Evolutionary conservation across 2,113 vertebrate species (phyloP).

Genomic region (Fulmarus glacialis): DNA sequence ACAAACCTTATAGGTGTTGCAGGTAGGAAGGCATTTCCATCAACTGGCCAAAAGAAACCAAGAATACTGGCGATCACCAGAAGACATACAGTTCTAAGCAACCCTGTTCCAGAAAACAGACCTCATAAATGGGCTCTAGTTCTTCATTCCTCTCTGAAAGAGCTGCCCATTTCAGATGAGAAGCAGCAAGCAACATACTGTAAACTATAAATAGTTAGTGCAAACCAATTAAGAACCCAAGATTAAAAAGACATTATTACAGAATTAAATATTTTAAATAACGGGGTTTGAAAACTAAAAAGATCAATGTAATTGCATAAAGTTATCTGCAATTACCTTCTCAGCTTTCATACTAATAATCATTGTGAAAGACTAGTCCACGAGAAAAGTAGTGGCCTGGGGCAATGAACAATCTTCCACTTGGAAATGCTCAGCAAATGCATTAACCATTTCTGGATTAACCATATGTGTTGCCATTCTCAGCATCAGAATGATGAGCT

Average conservation of each 20-base stretch:
- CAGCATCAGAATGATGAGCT: neutral
- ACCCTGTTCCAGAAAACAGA: neutral
- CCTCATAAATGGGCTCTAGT: neutral
- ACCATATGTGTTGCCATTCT: neutral
- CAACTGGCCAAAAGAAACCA: neutral
- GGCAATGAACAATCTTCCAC: neutral
- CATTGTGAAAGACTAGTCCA: neutral
- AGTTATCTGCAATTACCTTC: neutral
- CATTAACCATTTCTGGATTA: neutral
- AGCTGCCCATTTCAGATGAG: neutral
- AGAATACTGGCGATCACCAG: neutral
- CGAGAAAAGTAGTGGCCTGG: accelerated
- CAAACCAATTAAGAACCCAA: neutral
- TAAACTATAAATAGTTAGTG: neutral
- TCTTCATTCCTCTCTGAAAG: neutral
- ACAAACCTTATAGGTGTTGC: neutral
- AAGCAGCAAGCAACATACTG: neutral
- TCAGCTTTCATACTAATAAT: neutral
- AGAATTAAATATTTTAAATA: neutral
- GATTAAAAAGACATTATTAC: neutral
- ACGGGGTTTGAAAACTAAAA: neutral
- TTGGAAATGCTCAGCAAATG: neutral
- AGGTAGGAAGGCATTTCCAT: neutral
- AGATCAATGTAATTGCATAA: neutral
- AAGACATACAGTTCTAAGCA: neutral